Evolutionary conservation across 2,888 invertebrate genomes (phyloP).

Genomic region (Cheilosia scutellata): DNA sequence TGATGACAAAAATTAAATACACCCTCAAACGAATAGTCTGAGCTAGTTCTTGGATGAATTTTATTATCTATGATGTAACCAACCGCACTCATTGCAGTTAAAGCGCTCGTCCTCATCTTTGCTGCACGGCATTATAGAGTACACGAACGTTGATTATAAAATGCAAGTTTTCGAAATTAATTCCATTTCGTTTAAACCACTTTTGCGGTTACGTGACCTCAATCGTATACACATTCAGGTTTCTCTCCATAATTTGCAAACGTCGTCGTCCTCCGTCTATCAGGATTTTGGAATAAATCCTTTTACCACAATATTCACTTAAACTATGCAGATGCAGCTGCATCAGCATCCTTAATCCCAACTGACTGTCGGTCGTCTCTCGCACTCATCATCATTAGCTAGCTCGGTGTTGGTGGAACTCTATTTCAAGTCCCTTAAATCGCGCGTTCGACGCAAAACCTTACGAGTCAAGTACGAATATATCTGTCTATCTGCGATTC

Average conservation of each 20-base stretch:
- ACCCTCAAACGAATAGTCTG: neutral
- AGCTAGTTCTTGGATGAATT: neutral
- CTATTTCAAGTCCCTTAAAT: neutral
- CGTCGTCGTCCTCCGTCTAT: conserved; percentile 16
- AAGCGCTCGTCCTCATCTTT: conserved; percentile 14
- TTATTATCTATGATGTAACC: conserved; percentile 5
- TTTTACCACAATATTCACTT: conserved; percentile 8
- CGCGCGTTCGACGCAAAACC: conserved; percentile 7
- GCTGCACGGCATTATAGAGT: neutral
- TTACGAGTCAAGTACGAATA: no score
- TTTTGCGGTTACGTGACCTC: conserved; percentile 5
- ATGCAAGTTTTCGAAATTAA: conserved; percentile 34
- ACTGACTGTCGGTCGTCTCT: conserved; percentile 11
- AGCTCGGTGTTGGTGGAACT: neutral
- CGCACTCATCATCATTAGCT: conserved; percentile 39
- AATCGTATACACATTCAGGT: conserved; percentile 1
- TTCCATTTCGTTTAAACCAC: conserved; percentile 4
- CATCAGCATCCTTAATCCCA: conserved; percentile 44
- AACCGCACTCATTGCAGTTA: neutral
- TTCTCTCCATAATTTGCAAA: conserved; percentile 35
- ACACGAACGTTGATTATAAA: conserved; percentile 45
- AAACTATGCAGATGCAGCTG: conserved; percentile 45
- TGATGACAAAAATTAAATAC: neutral
- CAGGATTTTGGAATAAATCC: conserved; percentile 31
- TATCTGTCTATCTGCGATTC: neutral